These are phyloP conservation scores for Netelia inedita DNA, from an alignment of 2,888 invertebrate genomes.

Conservation along the genomic window DNA sequence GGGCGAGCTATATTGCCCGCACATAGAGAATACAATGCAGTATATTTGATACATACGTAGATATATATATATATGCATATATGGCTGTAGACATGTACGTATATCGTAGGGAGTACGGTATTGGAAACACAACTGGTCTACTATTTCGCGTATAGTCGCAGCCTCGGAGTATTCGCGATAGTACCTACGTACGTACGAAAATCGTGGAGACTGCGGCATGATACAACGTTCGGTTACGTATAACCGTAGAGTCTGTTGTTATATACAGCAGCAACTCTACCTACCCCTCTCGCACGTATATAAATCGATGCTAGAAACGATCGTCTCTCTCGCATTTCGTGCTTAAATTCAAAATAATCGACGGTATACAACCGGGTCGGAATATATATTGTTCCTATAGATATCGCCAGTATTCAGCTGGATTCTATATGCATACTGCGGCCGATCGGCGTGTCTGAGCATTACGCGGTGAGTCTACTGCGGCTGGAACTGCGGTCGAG, in stretches of 20 bases:
- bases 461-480: conserved; percentile 51
- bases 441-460: conserved; percentile 53
- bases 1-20: conserved; percentile 44
- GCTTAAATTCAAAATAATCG: conserved; percentile 61
- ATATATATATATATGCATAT: background rate
- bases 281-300: background rate
- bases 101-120: conserved; percentile 1
- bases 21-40: conserved; percentile 45
- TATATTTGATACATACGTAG: conserved; percentile 23
- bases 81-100: background rate
- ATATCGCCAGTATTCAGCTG: background rate
- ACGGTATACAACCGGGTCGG: background rate
- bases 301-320: conserved; percentile 18
- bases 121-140: conserved; percentile 42
- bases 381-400: conserved; percentile 14
- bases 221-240: conserved; percentile 52
- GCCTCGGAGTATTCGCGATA: conserved; percentile 23
- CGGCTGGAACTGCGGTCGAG: conserved; percentile 54
- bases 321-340: conserved; percentile 51
- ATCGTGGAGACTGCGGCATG: conserved; percentile 54
- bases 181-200: conserved; percentile 32
- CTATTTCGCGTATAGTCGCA: conserved; percentile 51
- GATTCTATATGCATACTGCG: conserved; percentile 18
- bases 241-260: conserved; percentile 25
- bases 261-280: background rate